phyloP scores from a whole-genome alignment of 2,888 invertebrate genomes.

The Spatulosminthurus flaviceps region DNA sequence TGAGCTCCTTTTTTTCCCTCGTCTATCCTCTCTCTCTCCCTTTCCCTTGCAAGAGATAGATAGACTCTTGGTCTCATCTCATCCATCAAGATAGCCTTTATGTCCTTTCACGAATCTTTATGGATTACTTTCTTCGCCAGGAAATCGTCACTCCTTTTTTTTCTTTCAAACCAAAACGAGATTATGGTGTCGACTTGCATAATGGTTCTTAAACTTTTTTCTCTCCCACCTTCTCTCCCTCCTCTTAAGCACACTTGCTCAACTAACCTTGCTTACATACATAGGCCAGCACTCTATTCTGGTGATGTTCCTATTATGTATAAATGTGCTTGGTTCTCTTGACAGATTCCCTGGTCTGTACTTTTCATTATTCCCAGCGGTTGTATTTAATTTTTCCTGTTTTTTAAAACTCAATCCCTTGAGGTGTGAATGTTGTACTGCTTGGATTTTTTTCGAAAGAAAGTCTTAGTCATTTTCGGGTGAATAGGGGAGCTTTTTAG shows the following conservation, averaged over 20 bases:
- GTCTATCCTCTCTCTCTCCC: conserved; percentile 32
- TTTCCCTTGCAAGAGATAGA: conserved; percentile 17
- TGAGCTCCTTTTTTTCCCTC: conserved; percentile 39
- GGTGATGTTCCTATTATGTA: no score
- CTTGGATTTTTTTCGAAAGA: no score
- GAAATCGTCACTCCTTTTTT: conserved; percentile 33
- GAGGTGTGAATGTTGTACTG: neutral
- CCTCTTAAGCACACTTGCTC: neutral
- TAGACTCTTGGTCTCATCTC: conserved; percentile 35
- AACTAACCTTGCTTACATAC: no score
- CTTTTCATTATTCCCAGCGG: neutral
- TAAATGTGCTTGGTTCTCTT: no score
- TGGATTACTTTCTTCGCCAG: conserved; percentile 28
- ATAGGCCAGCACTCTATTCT: no score
- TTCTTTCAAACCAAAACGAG: conserved; percentile 6
- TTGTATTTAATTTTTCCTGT: neutral
- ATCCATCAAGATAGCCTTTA: conserved; percentile 45
- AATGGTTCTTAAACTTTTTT: conserved; percentile 6
- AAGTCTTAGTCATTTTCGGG: no score
- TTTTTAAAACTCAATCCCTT: neutral
- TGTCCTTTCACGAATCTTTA: conserved; percentile 33
- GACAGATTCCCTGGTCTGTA: neutral
- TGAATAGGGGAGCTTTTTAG: no score
- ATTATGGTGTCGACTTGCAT: conserved; percentile 2
- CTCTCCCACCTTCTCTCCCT: conserved; percentile 26